phyloP scores from a whole-genome alignment of 2,888 invertebrate species.

The Chymomyza fuscimana region DNA sequence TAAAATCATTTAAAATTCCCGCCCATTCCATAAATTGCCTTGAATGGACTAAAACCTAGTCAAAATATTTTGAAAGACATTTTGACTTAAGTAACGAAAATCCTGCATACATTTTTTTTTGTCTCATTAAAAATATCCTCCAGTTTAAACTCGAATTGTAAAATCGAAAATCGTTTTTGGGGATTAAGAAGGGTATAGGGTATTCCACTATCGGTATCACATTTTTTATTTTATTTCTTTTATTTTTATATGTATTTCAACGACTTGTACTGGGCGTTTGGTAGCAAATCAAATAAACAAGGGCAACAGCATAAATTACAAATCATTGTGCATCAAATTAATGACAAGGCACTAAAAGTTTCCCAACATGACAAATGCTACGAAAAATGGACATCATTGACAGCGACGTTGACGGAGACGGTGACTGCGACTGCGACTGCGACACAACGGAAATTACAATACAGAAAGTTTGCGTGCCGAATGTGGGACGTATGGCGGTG shows the following conservation, averaged over 20 bases:
- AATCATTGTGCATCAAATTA: slow-evolving; percentile 60
- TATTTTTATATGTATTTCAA: neutral
- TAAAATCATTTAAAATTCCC: too few relatives aligned
- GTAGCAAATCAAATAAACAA: neutral
- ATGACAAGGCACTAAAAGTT: slow-evolving; percentile 48
- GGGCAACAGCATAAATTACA: slow-evolving; percentile 28
- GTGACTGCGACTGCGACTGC: neutral
- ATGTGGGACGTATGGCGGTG: neutral
- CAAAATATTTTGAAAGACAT: too few relatives aligned
- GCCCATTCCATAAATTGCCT: too few relatives aligned
- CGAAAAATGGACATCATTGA: neutral
- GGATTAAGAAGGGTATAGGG: too few relatives aligned
- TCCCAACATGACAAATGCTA: slow-evolving; percentile 26
- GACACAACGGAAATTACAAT: neutral
- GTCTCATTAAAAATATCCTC: too few relatives aligned
- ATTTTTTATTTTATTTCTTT: too few relatives aligned
- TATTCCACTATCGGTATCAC: too few relatives aligned
- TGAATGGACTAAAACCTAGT: too few relatives aligned
- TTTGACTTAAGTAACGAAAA: too few relatives aligned
- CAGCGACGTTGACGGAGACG: neutral
- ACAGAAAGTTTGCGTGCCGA: neutral
- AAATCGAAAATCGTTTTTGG: too few relatives aligned
- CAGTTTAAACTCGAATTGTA: too few relatives aligned
- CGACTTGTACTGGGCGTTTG: neutral
- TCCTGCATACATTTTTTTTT: too few relatives aligned